phyloP scores from a whole-genome alignment of 2,888 invertebrate species.

The Sinopyrophorus schimmeli region DNA sequence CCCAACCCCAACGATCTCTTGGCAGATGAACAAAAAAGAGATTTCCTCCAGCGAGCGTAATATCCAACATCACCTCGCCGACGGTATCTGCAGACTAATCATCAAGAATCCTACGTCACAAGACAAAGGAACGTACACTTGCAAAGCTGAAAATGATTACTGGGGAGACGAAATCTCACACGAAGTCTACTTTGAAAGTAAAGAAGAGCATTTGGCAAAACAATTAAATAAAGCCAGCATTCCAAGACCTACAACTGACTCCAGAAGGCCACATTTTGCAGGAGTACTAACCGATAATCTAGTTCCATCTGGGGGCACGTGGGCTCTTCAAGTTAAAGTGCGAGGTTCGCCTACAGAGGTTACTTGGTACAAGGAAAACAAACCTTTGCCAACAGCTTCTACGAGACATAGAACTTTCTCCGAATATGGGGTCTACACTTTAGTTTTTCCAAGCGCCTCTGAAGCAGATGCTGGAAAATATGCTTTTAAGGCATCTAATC shows the following conservation, averaged over 20 bases:
- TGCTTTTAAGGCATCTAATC: constrained; percentile 75
- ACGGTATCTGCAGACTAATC: constrained; percentile 73
- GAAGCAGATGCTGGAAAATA: constrained; percentile 76
- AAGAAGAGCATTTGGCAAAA: constrained; percentile 54
- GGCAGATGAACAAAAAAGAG: constrained; percentile 72
- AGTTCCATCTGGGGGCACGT: constrained; percentile 76
- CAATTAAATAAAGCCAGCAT: constrained; percentile 45
- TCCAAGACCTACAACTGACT: constrained; percentile 47
- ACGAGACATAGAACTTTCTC: constrained; percentile 70
- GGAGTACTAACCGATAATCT: constrained; percentile 71
- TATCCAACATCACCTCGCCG: constrained; percentile 68
- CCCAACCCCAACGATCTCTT: constrained; percentile 72
- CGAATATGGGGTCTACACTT: constrained; percentile 70
- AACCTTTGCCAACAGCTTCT: constrained; percentile 61
- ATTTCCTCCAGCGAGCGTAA: constrained; percentile 63
- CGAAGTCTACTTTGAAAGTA: constrained; percentile 64
- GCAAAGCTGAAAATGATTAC: constrained; percentile 72
- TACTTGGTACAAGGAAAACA: constrained; percentile 70
- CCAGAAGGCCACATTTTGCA: constrained; percentile 70
- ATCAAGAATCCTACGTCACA: constrained; percentile 67
- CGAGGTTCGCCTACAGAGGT: constrained; percentile 73
- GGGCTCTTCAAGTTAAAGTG: constrained; percentile 80
- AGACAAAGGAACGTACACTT: constrained; percentile 76
- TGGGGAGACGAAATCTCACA: constrained; percentile 77
- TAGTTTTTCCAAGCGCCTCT: constrained; percentile 72